phyloP scores from a whole-genome alignment of 1,140 invertebrate genomes.

The Listronotus oregonensis region DNA sequence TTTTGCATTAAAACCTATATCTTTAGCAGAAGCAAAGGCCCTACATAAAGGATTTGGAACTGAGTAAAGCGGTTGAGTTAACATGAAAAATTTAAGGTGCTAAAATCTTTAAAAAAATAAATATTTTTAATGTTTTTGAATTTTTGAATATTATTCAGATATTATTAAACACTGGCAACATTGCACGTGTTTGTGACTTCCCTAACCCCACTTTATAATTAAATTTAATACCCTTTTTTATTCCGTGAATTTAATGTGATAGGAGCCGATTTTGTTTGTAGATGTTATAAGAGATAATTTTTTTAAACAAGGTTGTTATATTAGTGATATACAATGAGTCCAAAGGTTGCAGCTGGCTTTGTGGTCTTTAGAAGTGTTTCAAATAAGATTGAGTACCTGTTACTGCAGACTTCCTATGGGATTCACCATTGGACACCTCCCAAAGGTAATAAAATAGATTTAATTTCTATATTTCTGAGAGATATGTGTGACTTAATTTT shows the following conservation, averaged over 20 bases:
- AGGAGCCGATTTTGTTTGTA: too few relatives aligned
- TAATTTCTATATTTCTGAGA: too few relatives aligned
- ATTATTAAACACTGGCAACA: background rate
- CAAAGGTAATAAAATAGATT: constrained; percentile 69
- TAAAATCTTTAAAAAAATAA: too few relatives aligned
- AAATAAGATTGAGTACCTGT: constrained; percentile 67
- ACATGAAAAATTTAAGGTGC: too few relatives aligned
- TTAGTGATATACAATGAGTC: constrained; percentile 3
- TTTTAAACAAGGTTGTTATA: background rate
- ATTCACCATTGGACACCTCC: constrained; percentile 77
- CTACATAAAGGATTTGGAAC: constrained; percentile 45
- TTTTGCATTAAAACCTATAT: constrained; percentile 48
- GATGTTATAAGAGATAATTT: background rate
- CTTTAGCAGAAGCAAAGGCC: constrained; percentile 47
- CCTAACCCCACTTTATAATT: constrained; percentile 2
- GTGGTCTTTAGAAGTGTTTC: constrained; percentile 69
- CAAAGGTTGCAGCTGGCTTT: constrained; percentile 67
- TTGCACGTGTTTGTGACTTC: background rate
- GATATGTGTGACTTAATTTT: too few relatives aligned
- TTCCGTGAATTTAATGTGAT: too few relatives aligned
- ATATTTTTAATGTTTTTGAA: too few relatives aligned
- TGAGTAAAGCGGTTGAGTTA: too few relatives aligned
- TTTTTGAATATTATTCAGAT: too few relatives aligned
- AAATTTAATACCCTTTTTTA: too few relatives aligned
- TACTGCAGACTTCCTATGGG: constrained; percentile 75